Conservation (phyloP, 1,140 invertebrate species). For the Hermetia illucens region DNA sequence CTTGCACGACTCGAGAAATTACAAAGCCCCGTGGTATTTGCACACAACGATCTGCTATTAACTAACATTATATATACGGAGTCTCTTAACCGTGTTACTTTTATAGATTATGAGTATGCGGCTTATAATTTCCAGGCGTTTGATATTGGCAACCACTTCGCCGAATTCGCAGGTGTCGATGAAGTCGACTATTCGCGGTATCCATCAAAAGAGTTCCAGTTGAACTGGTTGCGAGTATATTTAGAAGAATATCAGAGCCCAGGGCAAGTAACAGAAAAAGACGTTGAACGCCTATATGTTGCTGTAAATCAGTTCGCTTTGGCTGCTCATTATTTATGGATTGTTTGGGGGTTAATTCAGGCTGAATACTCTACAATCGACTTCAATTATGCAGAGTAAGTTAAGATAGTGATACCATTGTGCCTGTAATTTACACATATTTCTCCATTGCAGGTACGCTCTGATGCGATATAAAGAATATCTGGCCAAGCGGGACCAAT, state of each 20-base stretch:
- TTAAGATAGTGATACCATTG: constrained; percentile 12
- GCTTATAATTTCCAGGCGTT: constrained; percentile 87
- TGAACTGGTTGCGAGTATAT: constrained; percentile 67
- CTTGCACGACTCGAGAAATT: constrained; percentile 47
- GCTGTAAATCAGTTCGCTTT: constrained; percentile 70
- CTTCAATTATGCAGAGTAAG: constrained; percentile 86
- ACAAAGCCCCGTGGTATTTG: constrained; percentile 78
- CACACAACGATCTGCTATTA: constrained; percentile 93
- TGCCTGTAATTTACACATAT: constrained; percentile 8
- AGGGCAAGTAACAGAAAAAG: constrained; percentile 33
- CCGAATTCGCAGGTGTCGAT: constrained; percentile 86
- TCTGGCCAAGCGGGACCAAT: constrained; percentile 36
- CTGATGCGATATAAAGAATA: constrained; percentile 49
- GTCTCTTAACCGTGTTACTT: constrained; percentile 56
- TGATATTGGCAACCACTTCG: constrained; percentile 97
- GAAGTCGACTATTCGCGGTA: constrained; percentile 63
- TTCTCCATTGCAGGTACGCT: constrained; percentile 43
- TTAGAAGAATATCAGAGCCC: constrained; percentile 43
- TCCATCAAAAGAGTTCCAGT: constrained; percentile 66
- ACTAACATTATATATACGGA: constrained; percentile 83
- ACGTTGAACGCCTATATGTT: constrained; percentile 55
- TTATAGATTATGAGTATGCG: constrained; percentile 98
- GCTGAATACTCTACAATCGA: constrained; percentile 80
- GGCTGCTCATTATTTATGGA: constrained; percentile 82
- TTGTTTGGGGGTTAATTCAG: constrained; percentile 84